Evolutionary conservation across 2,113 vertebrate species (phyloP), one percentile per base, ranked within the genome.

Genomic region (Cynopterus brachyotis): DNA sequence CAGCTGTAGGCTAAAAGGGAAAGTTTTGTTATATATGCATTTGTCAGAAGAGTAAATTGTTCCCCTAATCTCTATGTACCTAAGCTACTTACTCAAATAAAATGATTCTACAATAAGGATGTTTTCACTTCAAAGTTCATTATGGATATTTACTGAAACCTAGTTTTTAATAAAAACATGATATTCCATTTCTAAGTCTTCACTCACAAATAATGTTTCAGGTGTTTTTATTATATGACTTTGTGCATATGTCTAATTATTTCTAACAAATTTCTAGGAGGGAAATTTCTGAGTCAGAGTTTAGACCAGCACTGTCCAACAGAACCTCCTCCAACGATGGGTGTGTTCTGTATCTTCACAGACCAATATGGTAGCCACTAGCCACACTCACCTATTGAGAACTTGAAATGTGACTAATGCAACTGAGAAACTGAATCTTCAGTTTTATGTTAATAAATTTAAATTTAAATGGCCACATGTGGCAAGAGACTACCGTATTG

Each of bases 391-490:
- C 5, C 42, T 80, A 45, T 0, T 28, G 8, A 87, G 64, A 35
- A 35, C 59, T 16, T 88, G 62, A 91, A 92, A 92, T 75, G 16
- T 81, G 45, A 95, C 26, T 19, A 83, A 1, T 17, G 13, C 16
- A 89, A 66, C 22, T 87, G 35, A 96, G 59, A 96, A 92, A 91
- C 26, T 32, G 35, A 87, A 88, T 88, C 78, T 93, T 82, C 83
- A 32, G 20, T 84, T 91, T 45, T 32, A 81, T 55, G 20, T 59
- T 90, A 70, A 82, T 62, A 50, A 78, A 84, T 60, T 94, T 72
- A 91, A 64, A 60, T 55, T 82, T 91, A 96, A 94, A 69, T 88
- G 57, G n/a, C 42, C 47, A 55, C 80, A 62, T 72, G 17, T 64
- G 35, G 55, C 66, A 64, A 69, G 8, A 26, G 4, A 35, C 28